Conservation (phyloP, 2,113 vertebrate species). For the Lophius piscatorius region DNA sequence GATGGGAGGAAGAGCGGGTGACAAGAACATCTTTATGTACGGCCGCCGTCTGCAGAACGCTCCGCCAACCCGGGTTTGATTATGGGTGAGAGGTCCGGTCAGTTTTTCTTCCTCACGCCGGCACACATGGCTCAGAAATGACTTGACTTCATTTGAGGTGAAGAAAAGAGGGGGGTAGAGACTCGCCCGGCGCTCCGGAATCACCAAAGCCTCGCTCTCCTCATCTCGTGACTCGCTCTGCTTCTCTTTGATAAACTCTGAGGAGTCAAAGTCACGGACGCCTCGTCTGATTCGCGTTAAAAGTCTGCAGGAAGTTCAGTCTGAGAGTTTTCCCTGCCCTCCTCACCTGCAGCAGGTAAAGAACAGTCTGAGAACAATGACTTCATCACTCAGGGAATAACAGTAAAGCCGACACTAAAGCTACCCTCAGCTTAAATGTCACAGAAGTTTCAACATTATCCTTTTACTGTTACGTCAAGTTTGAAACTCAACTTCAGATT, state of each 20-base stretch:
- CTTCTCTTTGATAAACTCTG: slow-evolving; percentile 23
- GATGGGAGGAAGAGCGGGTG: slow-evolving; percentile 15
- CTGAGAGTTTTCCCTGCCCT: too few relatives aligned
- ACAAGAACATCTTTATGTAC: slow-evolving; percentile 80
- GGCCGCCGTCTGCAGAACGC: slow-evolving; percentile 59
- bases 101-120: slow-evolving; percentile 63
- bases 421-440: too few relatives aligned
- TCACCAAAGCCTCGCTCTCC: slow-evolving; percentile 64
- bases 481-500: too few relatives aligned
- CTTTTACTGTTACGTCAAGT: too few relatives aligned
- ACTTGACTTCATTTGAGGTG: slow-evolving; percentile 76
- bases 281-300: slow-evolving; percentile 44
- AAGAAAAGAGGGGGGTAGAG: slow-evolving; percentile 71
- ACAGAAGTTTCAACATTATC: too few relatives aligned
- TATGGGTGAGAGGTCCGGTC: slow-evolving; percentile 69
- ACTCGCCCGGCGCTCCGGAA: slow-evolving; percentile 69
- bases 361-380: too few relatives aligned
- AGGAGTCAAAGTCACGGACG: slow-evolving; percentile 39
- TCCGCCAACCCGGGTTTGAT: slow-evolving; percentile 70
- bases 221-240: slow-evolving; percentile 47
- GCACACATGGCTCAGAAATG: slow-evolving; percentile 68
- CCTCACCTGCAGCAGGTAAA: too few relatives aligned
- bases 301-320: too few relatives aligned
- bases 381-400: too few relatives aligned
- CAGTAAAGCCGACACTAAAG: too few relatives aligned